Percentiles rank a stretch among this genome's conserved stretches.
These are phyloP conservation scores for Eulemur coronatus DNA, from an alignment of 2,797 vertebrate genomes.

Conservation along the genomic window DNA sequence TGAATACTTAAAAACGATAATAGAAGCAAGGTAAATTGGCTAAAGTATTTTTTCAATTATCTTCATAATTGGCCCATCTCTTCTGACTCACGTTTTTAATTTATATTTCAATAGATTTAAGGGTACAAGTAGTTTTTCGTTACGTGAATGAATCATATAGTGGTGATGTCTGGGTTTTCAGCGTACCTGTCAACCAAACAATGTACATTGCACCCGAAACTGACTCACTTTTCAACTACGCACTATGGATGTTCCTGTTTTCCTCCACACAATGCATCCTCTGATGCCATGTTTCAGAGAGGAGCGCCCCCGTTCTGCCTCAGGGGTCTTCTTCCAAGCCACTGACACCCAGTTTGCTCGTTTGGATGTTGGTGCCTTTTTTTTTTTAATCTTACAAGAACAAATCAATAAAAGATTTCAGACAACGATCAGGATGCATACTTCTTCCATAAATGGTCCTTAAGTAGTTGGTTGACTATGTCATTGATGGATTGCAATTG, in stretches of 20 bases:
- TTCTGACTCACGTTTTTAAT: neutral
- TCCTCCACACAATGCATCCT: neutral
- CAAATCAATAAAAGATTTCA: neutral
- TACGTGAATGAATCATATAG: neutral
- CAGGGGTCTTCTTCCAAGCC: neutral
- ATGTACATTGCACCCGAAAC: neutral
- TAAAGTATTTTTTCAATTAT: neutral
- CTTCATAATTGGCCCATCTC: neutral
- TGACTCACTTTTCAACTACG: neutral
- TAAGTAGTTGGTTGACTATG: neutral
- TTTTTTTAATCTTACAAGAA: neutral
- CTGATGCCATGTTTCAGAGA: neutral
- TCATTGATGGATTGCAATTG: neutral
- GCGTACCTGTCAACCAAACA: neutral
- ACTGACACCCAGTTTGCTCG: neutral
- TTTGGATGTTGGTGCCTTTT: neutral
- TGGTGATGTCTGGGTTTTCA: neutral
- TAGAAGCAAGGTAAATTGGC: neutral
- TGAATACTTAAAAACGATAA: neutral
- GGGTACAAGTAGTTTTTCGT: neutral
- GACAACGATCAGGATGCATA: neutral
- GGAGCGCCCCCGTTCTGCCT: neutral
- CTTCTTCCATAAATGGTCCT: neutral
- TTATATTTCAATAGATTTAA: neutral
- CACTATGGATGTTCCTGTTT: neutral